phyloP scores from a whole-genome alignment of 2,113 vertebrate genomes.

The Rhizomys pruinosus region DNA sequence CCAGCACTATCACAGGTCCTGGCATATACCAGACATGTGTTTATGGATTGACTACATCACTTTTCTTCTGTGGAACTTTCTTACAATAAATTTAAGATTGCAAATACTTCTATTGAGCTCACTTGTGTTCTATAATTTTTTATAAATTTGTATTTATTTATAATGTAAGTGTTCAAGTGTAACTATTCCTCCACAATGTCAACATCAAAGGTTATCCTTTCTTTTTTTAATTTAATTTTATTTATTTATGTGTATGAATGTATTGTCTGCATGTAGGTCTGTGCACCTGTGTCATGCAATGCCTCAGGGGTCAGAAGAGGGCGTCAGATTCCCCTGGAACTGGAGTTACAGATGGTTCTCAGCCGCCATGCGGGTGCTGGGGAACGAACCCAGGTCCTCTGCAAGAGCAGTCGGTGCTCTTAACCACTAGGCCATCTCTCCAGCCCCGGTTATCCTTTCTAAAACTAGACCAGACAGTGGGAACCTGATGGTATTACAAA shows the following conservation, averaged over 20 bases:
- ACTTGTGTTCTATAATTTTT: slow-evolving; percentile 26
- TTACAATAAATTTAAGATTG: neutral
- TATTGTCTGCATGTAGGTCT: too few relatives aligned
- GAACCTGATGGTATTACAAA: neutral
- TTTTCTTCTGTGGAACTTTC: slow-evolving; percentile 21
- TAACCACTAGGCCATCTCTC: too few relatives aligned
- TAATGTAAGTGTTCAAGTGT: neutral
- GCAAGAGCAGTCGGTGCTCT: too few relatives aligned
- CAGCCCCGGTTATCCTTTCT: too few relatives aligned
- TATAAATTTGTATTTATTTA: neutral
- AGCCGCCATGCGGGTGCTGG: too few relatives aligned
- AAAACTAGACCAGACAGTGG: slow-evolving; percentile 48
- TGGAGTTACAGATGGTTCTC: too few relatives aligned
- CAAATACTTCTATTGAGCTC: slow-evolving; percentile 33
- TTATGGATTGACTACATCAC: neutral
- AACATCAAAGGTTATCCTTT: slow-evolving; percentile 29
- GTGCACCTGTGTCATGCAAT: too few relatives aligned
- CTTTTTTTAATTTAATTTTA: too few relatives aligned
- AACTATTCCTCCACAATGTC: slow-evolving; percentile 30
- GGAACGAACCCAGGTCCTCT: too few relatives aligned
- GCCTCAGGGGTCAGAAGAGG: too few relatives aligned
- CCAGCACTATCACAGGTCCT: neutral
- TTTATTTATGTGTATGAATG: too few relatives aligned
- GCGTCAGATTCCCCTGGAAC: too few relatives aligned
- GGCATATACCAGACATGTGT: neutral